Conservation (phyloP, 2,797 vertebrate species). For the Tadarida brasiliensis region DNA sequence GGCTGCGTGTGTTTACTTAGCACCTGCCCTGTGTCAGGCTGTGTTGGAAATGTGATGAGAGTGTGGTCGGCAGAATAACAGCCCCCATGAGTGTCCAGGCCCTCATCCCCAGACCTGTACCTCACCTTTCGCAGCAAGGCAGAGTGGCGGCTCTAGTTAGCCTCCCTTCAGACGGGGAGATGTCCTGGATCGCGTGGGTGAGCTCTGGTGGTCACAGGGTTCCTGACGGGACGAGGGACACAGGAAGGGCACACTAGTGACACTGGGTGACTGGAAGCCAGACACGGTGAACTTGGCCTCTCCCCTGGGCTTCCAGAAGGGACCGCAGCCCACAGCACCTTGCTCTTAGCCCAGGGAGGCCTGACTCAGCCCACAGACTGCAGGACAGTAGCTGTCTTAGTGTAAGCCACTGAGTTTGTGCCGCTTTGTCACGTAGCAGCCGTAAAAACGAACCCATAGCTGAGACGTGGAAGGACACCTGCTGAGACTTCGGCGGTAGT, state of each 20-base stretch:
- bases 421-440: neutral
- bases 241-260: neutral
- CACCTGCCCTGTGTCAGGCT: too few relatives aligned
- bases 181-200: rapidly evolving
- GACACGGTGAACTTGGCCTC: rapidly evolving
- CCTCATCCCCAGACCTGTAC: rapidly evolving
- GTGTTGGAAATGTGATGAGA: too few relatives aligned
- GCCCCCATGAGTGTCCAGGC: neutral
- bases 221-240: neutral
- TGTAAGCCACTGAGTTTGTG: neutral
- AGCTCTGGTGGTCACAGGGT: rapidly evolving
- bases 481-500: too few relatives aligned
- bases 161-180: neutral
- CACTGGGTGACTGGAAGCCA: rapidly evolving
- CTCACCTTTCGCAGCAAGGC: neutral
- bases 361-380: too few relatives aligned
- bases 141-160: neutral
- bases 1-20: neutral
- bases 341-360: neutral
- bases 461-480: too few relatives aligned
- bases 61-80: too few relatives aligned
- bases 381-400: neutral
- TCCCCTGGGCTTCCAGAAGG: neutral
- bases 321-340: neutral
- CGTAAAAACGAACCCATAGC: too few relatives aligned